Evolutionary conservation across 2,888 invertebrate species (phyloP).

Genomic region (Parnassius apollo): DNA sequence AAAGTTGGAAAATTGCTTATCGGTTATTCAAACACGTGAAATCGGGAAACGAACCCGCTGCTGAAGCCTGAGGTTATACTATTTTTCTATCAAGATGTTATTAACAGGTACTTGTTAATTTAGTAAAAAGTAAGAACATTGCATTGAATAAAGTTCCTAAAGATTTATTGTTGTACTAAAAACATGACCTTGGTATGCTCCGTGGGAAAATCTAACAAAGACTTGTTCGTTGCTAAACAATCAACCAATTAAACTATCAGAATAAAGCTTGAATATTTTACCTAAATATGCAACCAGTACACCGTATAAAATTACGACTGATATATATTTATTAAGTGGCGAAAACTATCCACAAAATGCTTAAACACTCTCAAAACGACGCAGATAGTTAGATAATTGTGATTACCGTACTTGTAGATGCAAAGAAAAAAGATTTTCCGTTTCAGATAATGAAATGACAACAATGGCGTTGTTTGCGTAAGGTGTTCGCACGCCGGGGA

Average conservation of each 20-base stretch:
- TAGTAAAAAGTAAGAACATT: too few species aligned
- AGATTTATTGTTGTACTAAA: slow-evolving; percentile 3
- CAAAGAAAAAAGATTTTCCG: slow-evolving; percentile 79
- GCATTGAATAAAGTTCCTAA: background rate
- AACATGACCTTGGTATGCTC: slow-evolving; percentile 14
- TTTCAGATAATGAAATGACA: slow-evolving; percentile 80
- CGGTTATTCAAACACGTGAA: too few species aligned
- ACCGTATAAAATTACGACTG: background rate
- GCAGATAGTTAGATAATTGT: slow-evolving; percentile 76
- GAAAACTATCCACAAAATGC: slow-evolving; percentile 47
- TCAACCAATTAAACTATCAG: slow-evolving; percentile 14
- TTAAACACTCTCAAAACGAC: slow-evolving; percentile 56
- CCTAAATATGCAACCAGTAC: slow-evolving; percentile 1
- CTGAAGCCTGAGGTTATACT: too few species aligned
- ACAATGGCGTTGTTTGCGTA: slow-evolving; percentile 74
- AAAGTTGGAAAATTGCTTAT: too few species aligned
- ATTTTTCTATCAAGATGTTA: too few species aligned
- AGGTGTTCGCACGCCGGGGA: slow-evolving; percentile 67
- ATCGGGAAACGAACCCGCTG: too few species aligned
- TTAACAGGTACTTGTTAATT: too few species aligned
- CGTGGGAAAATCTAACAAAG: slow-evolving; percentile 23
- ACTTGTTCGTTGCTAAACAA: slow-evolving; percentile 10
- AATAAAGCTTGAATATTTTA: slow-evolving; percentile 11
- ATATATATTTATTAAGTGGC: slow-evolving; percentile 9
- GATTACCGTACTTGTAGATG: slow-evolving; percentile 64